Evolutionary conservation across 2,113 vertebrate genomes (phyloP), one percentile per base, ranked within the genome.

Genomic region (Neoarius graeffei): DNA sequence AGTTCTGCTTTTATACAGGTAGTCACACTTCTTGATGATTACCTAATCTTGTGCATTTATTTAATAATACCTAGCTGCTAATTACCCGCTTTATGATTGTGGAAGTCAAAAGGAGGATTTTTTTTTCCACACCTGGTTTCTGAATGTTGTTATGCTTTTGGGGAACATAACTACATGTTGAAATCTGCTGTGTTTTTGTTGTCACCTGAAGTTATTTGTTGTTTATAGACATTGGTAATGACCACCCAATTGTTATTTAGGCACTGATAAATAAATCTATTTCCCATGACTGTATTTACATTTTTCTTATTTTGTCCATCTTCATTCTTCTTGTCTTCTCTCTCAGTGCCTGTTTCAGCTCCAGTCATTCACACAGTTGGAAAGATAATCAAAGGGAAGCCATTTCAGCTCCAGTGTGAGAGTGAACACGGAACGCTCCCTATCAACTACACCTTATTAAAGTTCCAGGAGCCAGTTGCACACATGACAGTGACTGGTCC

Each of bases 391-490:
- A 23, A 95, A 83, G 93, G 92, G 14, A 92, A 90, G 90, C 77
- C 13, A 19, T 95, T 95, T 88, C 91, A 89, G 89, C 59, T 95
- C 54, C 88, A 64, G 13, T 95, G 95, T 86, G 90, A 92, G 57
- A 93, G 94, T 59, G 30, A 92, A 1, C 86, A 0, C 0, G 95
- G 95, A 83, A 92, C 92, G 1, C 89, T 94, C 67, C 95, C 95
- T 81, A 94, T 95, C 83, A 19, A 0, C 0, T 95, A 94, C 90
- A 91, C 50, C n/a, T 87, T 95, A n/a, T 2, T 73, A 4, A 27
- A 69, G 42, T 89, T 81, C 0, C 1, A 0, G 0, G 11, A 0
- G 7, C 0, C 1, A 56, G 7, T 0, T 15, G 0, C 0, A 0
- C 0, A 85, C 3, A 0, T 0, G 7, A 83, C 0, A 27, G n/a